Percentiles rank a stretch among this genome's conserved stretches.
Conservation (phyloP, 2,888 invertebrate genomes). For the Conomelus anceps region DNA sequence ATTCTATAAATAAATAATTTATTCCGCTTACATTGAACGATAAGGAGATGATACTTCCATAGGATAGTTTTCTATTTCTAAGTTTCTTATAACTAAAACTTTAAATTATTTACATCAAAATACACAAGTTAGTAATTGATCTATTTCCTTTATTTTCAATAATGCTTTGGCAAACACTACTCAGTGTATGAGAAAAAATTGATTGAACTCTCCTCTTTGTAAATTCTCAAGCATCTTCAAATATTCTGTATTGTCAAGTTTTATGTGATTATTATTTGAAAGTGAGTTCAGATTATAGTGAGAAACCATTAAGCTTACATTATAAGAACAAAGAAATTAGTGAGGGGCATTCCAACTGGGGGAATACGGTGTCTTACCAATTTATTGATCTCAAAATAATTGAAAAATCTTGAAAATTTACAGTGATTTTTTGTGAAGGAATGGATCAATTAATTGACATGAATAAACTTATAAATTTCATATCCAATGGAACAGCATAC, state of each 20-base stretch:
- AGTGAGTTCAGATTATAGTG: neutral
- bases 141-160: neutral
- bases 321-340: too few relatives aligned
- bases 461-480: too few relatives aligned
- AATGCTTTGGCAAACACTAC: neutral
- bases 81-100: neutral
- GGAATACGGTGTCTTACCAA: too few relatives aligned
- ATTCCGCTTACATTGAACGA: neutral
- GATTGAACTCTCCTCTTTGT: neutral
- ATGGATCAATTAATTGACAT: too few relatives aligned
- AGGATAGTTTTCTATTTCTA: neutral
- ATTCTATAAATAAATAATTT: neutral
- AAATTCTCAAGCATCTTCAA: neutral
- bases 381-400: too few relatives aligned
- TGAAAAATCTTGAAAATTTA: too few relatives aligned
- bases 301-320: too few relatives aligned
- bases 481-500: too few relatives aligned
- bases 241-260: neutral
- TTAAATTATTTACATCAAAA: neutral
- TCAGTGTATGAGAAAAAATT: neutral
- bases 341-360: too few relatives aligned
- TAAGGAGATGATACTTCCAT: neutral
- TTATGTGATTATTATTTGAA: neutral
- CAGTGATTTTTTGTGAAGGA: too few relatives aligned
- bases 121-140: neutral